These are phyloP conservation scores for Ictidomys tridecemlineatus DNA, from an alignment of 2,113 vertebrate genomes.

Conservation along the genomic window DNA sequence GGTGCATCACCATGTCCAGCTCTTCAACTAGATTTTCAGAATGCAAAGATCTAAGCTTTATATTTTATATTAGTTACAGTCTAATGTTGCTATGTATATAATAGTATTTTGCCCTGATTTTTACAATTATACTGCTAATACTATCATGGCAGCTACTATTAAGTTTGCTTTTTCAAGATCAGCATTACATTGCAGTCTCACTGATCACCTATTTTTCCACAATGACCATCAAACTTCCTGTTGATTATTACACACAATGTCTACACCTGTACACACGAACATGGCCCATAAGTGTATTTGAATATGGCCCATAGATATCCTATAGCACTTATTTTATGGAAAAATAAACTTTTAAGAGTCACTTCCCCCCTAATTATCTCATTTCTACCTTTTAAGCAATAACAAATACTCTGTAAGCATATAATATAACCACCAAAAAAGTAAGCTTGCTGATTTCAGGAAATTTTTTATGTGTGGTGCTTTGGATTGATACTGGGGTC, in stretches of 20 bases:
- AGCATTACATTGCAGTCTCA: background rate
- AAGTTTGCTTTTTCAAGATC: background rate
- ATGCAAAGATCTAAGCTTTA: slow-evolving; percentile 22
- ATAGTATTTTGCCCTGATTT: background rate
- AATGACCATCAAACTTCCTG: background rate
- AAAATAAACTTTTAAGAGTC: slow-evolving; percentile 12
- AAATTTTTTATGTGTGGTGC: background rate
- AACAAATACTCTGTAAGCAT: background rate
- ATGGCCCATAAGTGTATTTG: background rate
- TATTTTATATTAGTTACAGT: background rate
- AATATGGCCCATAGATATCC: background rate
- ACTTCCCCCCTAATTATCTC: slow-evolving; percentile 4
- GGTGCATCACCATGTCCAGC: background rate
- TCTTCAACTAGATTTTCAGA: background rate
- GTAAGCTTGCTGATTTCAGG: background rate
- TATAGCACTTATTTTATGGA: slow-evolving; percentile 5
- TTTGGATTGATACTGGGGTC: background rate
- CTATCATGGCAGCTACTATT: too few species aligned
- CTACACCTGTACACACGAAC: background rate
- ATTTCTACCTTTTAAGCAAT: slow-evolving; percentile 10
- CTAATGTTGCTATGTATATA: background rate
- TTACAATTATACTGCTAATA: background rate
- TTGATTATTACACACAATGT: slow-evolving; percentile 23
- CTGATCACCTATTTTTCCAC: background rate
- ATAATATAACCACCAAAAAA: slow-evolving; percentile 13